Evolutionary conservation across 2,888 invertebrate species (phyloP).

Genomic region (Tetragnatha montana): DNA sequence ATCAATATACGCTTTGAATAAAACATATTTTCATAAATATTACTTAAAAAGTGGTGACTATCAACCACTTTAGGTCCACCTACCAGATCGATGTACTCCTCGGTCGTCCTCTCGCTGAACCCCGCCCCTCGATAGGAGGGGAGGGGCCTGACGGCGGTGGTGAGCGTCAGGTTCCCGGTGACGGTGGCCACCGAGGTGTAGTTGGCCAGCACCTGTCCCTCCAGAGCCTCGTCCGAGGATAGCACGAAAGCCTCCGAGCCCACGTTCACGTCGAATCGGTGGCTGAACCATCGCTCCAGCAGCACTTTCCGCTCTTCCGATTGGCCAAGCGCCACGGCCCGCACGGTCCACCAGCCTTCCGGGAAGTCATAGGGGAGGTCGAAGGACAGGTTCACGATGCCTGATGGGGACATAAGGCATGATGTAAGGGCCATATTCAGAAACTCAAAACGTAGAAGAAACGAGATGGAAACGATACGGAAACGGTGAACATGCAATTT

Average conservation of each 20-base stretch:
- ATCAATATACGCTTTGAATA: no score
- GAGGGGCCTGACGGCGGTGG: constrained; percentile 72
- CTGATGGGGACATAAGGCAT: constrained; percentile 78
- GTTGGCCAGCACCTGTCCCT: constrained; percentile 71
- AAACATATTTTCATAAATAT: no score
- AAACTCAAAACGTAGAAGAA: no score
- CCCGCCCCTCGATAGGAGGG: constrained; percentile 37
- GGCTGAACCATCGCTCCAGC: constrained; percentile 72
- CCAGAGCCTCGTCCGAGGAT: constrained; percentile 71
- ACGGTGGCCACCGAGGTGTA: constrained; percentile 73
- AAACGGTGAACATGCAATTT: no score
- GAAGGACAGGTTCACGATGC: constrained; percentile 92
- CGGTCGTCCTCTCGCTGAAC: constrained; percentile 36
- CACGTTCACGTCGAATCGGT: constrained; percentile 71
- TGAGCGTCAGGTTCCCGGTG: constrained; percentile 76
- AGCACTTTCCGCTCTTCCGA: constrained; percentile 71
- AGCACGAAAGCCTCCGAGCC: constrained; percentile 72
- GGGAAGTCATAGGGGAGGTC: constrained; percentile 92
- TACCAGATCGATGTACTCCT: constrained; percentile 63
- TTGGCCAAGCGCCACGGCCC: constrained; percentile 85
- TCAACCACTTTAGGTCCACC: background rate
- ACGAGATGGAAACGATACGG: no score
- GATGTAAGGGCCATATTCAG: no score
- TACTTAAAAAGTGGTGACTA: no score
- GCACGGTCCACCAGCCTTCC: constrained; percentile 93